These are phyloP conservation scores for Pteropus alecto DNA, from an alignment of 2,113 vertebrate species.

Conservation along the genomic window DNA sequence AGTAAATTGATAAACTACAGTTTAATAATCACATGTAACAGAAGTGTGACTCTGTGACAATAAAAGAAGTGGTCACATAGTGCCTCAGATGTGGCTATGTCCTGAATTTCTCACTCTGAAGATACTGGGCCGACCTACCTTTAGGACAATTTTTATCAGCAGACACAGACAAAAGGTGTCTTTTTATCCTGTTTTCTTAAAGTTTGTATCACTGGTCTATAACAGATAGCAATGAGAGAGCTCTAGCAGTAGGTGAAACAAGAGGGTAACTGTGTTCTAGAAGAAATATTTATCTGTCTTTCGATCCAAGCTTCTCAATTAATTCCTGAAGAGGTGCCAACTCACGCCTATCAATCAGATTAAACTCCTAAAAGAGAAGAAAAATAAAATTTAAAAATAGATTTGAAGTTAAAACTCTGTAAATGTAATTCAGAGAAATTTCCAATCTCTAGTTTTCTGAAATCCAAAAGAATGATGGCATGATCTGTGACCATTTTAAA, in stretches of 20 bases:
- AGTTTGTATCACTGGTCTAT: constrained; percentile 61
- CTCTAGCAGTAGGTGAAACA: constrained; percentile 56
- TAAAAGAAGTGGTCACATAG: background rate
- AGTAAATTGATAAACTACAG: background rate
- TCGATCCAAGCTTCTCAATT: constrained; percentile 96
- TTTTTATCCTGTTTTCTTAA: constrained; percentile 48
- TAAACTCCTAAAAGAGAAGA: constrained; percentile 90
- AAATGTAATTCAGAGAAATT: constrained; percentile 30
- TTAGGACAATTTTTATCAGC: constrained; percentile 54
- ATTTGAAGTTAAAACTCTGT: constrained; percentile 20
- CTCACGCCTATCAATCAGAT: constrained; percentile 95
- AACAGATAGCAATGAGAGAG: constrained; percentile 59
- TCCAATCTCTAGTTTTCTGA: constrained; percentile 10
- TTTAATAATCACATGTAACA: background rate
- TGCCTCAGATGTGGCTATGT: background rate
- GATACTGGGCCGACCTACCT: constrained; percentile 34
- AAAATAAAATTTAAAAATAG: constrained; percentile 8
- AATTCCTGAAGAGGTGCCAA: constrained; percentile 96
- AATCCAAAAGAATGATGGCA: constrained; percentile 36
- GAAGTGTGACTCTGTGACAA: background rate
- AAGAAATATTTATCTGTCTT: constrained; percentile 92
- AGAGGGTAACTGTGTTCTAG: constrained; percentile 26
- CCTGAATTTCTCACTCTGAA: constrained; percentile 34
- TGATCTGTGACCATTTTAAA: background rate
- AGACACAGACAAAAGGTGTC: constrained; percentile 12